Percentiles rank a stretch among this genome's conserved stretches.
Evolutionary conservation across 53 echinoderm and acorn worm genomes (phyloP).

Genomic region (Holothuria scabra): DNA sequence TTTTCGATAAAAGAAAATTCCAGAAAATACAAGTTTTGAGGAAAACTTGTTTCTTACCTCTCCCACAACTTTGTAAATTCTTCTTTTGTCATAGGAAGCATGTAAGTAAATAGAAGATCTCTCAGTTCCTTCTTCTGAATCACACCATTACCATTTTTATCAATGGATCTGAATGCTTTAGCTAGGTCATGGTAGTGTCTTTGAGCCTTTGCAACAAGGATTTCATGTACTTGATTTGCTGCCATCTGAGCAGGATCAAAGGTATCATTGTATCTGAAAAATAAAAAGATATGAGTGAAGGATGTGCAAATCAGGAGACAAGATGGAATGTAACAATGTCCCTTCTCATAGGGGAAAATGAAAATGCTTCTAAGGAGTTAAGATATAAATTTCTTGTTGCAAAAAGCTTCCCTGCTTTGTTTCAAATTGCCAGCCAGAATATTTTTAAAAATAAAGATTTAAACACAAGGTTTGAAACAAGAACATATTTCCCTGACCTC

Average conservation of each 20-base stretch:
- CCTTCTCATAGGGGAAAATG: too few relatives aligned
- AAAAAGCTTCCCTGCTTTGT: too few relatives aligned
- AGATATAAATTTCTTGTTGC: too few relatives aligned
- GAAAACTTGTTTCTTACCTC: conserved; percentile 54
- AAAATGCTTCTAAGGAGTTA: too few relatives aligned
- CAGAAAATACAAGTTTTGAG: too few relatives aligned
- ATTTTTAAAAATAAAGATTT: too few relatives aligned
- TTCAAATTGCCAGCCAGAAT: too few relatives aligned
- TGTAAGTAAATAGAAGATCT: conserved; percentile 92
- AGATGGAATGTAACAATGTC: not conserved
- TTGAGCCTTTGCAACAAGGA: conserved; percentile 91
- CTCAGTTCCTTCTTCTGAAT: conserved; percentile 95
- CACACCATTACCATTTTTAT: conserved; percentile 93
- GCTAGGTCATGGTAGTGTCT: conserved; percentile 94
- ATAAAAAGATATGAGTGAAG: not conserved
- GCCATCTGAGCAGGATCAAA: conserved; percentile 87
- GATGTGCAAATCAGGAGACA: not conserved
- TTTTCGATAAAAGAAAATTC: too few relatives aligned
- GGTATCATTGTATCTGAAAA: conserved; percentile 84
- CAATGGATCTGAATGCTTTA: conserved; percentile 93
- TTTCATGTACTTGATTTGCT: conserved; percentile 91
- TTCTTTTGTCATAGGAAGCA: conserved; percentile 95
- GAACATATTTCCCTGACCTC: too few relatives aligned
- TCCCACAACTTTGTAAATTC: conserved; percentile 90
- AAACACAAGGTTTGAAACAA: too few relatives aligned